phyloP scores from a whole-genome alignment of 2,888 invertebrate genomes.

The Icerya purchasi region DNA sequence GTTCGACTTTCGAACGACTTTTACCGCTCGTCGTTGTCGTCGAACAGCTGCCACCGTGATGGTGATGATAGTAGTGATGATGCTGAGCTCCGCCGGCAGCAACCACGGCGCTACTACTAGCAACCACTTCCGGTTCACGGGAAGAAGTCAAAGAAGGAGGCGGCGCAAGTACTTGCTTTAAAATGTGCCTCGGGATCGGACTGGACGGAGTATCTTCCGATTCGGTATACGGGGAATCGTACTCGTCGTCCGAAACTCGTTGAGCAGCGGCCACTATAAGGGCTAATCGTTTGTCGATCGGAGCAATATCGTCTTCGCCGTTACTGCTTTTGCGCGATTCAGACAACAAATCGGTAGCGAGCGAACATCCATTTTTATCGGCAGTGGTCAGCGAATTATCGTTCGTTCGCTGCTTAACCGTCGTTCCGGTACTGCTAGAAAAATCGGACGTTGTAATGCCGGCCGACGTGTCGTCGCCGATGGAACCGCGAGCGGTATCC shows the following conservation, averaged over 20 bases:
- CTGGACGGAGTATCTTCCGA: conserved; percentile 20
- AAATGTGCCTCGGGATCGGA: conserved; percentile 11
- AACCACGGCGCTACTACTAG: not conserved
- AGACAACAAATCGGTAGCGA: conserved; percentile 17
- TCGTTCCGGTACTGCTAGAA: conserved; percentile 71
- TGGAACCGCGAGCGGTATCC: conserved; percentile 34
- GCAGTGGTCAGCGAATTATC: conserved; percentile 19
- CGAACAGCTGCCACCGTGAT: not conserved
- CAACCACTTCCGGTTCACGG: not conserved
- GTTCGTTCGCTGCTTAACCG: conserved; percentile 36
- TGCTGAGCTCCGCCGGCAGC: not conserved
- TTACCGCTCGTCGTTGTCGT: not conserved
- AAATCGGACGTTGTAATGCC: conserved; percentile 69
- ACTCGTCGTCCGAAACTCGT: conserved; percentile 18
- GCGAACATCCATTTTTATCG: conserved; percentile 16
- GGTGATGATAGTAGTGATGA: too few species aligned
- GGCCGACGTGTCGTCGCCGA: conserved; percentile 68
- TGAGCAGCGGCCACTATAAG: conserved; percentile 9
- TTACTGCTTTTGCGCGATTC: not conserved
- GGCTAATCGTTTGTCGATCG: not conserved
- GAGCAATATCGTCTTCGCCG: conserved; percentile 5
- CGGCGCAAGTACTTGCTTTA: conserved; percentile 10
- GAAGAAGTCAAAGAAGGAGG: conserved; percentile 3
- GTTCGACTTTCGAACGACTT: conserved; percentile 1
- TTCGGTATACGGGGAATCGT: conserved; percentile 22